Evolutionary conservation across 2,888 invertebrate species (phyloP).

Genomic region (Sarcophaga carnaria): DNA sequence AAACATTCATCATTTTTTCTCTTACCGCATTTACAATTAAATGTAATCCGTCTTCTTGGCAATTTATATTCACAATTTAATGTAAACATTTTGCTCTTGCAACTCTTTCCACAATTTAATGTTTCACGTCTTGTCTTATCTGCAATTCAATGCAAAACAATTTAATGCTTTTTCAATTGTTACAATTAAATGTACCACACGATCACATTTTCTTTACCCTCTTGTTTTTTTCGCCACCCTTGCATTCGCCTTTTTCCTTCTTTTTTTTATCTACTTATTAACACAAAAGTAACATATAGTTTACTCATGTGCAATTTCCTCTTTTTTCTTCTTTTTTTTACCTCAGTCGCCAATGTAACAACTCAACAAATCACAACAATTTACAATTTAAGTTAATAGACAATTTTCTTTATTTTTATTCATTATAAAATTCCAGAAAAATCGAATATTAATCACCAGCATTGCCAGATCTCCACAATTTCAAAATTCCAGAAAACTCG

Average conservation of each 20-base stretch:
- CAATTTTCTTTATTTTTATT: neutral
- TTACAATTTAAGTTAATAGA: neutral
- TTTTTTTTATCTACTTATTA: neutral
- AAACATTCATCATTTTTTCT: constrained; percentile 1
- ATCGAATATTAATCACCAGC: too few species aligned
- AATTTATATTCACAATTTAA: constrained; percentile 14
- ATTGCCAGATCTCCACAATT: too few species aligned
- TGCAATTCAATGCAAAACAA: too few species aligned
- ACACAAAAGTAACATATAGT: neutral
- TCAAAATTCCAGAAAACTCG: too few species aligned
- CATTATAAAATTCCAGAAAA: neutral
- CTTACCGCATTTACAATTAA: constrained; percentile 28
- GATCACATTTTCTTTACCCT: constrained; percentile 8
- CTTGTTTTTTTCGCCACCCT: neutral
- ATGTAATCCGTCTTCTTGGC: constrained; percentile 17
- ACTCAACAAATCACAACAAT: neutral
- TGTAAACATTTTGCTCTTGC: constrained; percentile 7
- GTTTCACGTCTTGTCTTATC: constrained; percentile 19
- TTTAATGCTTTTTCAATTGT: constrained; percentile 10
- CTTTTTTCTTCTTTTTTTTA: neutral
- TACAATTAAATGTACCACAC: too few species aligned
- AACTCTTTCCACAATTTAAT: constrained; percentile 33
- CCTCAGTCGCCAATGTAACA: neutral
- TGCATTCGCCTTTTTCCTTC: neutral
- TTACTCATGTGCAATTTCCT: neutral